Conservation (phyloP, 2,113 vertebrate species). For the Hirundichthys speculiger region DNA sequence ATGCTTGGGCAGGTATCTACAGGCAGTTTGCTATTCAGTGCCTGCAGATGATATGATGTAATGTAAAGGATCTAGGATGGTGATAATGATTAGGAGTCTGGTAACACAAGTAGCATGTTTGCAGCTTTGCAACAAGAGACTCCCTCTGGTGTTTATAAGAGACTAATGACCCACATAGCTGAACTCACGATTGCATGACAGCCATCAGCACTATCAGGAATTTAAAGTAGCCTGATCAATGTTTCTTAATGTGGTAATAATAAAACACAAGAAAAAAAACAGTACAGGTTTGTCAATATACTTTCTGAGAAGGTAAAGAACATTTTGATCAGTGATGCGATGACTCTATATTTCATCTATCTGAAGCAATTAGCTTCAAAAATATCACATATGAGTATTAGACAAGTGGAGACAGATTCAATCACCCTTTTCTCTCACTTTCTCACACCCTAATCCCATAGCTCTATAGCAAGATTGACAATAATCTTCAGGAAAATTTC, state of each 20-base stretch:
- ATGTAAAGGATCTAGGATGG: constrained; percentile 9
- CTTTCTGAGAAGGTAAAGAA: not conserved
- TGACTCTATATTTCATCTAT: constrained; percentile 11
- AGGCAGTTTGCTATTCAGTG: not conserved
- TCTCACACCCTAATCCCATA: constrained; percentile 26
- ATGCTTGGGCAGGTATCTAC: too few species aligned
- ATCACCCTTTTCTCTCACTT: not conserved
- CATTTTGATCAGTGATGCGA: not conserved
- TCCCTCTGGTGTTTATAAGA: constrained; percentile 66
- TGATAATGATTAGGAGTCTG: constrained; percentile 23
- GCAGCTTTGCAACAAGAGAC: constrained; percentile 58
- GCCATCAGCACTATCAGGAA: constrained; percentile 24
- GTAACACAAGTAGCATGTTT: constrained; percentile 57
- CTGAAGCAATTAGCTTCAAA: constrained; percentile 23
- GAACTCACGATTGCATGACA: not conserved
- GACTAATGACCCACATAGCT: constrained; percentile 34
- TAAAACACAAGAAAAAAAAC: not conserved
- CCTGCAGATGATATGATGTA: not conserved
- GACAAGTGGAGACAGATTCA: not conserved
- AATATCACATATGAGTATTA: constrained; percentile 25
- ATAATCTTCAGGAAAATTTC: too few species aligned
- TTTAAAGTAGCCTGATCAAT: not conserved
- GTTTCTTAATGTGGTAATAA: not conserved
- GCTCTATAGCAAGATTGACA: constrained; percentile 12
- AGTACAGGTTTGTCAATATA: not conserved